Evolutionary conservation across 2,113 vertebrate genomes (phyloP).

Genomic region (Podiceps cristatus): DNA sequence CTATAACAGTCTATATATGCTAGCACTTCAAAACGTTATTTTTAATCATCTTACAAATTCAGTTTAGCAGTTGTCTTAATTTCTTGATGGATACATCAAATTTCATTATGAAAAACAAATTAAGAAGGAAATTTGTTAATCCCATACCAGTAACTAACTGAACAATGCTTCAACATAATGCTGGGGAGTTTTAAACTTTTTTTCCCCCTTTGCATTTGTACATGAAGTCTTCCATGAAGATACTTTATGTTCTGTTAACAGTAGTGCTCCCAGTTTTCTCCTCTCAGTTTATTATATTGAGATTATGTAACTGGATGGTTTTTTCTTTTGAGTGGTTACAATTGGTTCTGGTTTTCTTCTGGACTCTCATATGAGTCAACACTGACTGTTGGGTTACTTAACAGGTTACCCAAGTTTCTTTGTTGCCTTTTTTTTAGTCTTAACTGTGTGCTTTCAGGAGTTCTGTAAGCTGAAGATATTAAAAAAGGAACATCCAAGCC

Average conservation of each 20-base stretch:
- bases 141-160: background rate
- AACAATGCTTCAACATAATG: background rate
- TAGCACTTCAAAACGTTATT: background rate
- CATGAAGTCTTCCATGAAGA: background rate
- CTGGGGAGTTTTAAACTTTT: background rate
- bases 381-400: background rate
- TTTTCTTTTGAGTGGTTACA: conserved; percentile 13
- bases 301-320: background rate
- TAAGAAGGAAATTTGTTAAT: background rate
- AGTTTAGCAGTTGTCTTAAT: background rate
- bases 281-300: background rate
- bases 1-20: background rate
- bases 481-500: too few relatives aligned
- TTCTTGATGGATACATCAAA: background rate
- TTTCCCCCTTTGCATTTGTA: background rate
- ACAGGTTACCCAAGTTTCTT: background rate
- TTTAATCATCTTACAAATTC: background rate
- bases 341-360: background rate
- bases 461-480: background rate
- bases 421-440: background rate
- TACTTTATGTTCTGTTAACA: background rate
- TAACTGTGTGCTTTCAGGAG: background rate
- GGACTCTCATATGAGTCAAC: background rate
- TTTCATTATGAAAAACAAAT: background rate
- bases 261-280: background rate